Percentiles rank a stretch among this genome's conserved stretches.
These are phyloP conservation scores for Centropyge bicolor DNA, from an alignment of 2,797 vertebrate species.

Conservation along the genomic window DNA sequence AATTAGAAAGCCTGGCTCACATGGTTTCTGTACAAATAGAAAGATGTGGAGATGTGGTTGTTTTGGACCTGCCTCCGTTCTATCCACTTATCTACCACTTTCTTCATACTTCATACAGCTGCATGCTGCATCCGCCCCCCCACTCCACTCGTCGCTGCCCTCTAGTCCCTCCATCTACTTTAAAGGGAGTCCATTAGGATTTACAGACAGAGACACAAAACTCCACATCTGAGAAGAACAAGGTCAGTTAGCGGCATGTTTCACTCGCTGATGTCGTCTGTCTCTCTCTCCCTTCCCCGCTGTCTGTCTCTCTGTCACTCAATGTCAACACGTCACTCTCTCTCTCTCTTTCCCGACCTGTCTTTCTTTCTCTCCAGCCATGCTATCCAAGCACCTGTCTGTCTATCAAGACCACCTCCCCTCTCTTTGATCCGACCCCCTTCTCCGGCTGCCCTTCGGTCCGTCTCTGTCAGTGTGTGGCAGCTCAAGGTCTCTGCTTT, in stretches of 20 bases:
- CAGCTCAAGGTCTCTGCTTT: conserved; percentile 65
- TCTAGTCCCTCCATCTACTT: conserved; percentile 49
- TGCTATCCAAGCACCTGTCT: conserved; percentile 48
- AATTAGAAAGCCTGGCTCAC: conserved; percentile 18
- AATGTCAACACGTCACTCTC: conserved; percentile 41
- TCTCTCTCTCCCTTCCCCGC: conserved; percentile 17
- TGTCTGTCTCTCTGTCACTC: conserved; percentile 63
- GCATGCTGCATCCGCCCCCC: background rate
- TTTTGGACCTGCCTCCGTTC: conserved; percentile 24
- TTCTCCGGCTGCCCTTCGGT: conserved; percentile 44
- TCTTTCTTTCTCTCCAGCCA: conserved; percentile 48
- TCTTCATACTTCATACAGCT: conserved; percentile 31
- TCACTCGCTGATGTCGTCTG: conserved; percentile 44
- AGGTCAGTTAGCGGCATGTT: conserved; percentile 71
- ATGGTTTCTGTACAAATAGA: conserved; percentile 10
- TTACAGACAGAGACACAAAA: conserved; percentile 48
- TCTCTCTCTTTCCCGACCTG: conserved; percentile 34
- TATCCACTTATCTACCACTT: conserved; percentile 41
- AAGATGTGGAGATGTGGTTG: conserved; percentile 10
- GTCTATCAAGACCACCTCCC: conserved; percentile 22
- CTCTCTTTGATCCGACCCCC: conserved; percentile 9
- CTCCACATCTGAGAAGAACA: conserved; percentile 48
- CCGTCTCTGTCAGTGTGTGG: conserved; percentile 57
- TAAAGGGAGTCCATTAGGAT: conserved; percentile 67
- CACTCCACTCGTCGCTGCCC: conserved; percentile 13